Base-by-base conservation (phyloP, 2,113 vertebrate genomes). In the Solea solea region DNA sequence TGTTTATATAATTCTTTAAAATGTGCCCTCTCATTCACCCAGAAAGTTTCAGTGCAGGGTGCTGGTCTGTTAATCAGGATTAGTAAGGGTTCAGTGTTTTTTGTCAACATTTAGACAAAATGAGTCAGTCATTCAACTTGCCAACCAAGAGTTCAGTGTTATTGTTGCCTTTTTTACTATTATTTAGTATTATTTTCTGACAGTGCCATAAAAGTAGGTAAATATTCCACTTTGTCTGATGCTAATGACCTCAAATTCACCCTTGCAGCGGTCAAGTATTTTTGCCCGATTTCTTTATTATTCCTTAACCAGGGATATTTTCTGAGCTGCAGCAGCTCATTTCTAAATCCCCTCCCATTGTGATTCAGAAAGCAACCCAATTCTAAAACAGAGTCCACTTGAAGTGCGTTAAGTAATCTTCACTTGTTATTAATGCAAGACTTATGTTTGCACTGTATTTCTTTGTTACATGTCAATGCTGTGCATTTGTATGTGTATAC, bases 241-340 rank as follows among this genome's bases (percentile, higher is more conserved):
- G 1, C 49, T 50, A 16, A 71, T 70, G n/a, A 56, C 16, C 53
- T 70, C 49, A 34, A 16, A 68, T 74, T 58, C 65, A 44, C 28
- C 50, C 51, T 45, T 40, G 50, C 16, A 71, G 80, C 28, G 0
- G 0, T 76, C 48, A 64, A 64, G 42, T 74, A 63, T 74, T 74
- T 1, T 65, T 64, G 78, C 74, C 59, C 55, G n/a, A 81, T 78
- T 71, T 66, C 50, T 65, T 53, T 72, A 34, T 72, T 80, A 25
- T 75, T 58, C 10, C 41, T 50, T 69, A 74, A 54, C 60, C 64
- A 55, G 25, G 12, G 21, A 52, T 69, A 68, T 71, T 78, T 72
- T 72, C 46, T 52, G 55, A 7, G 27, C 44, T 27, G 16, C 8
- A 13, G n/a, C 45, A 27, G 14, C 51, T 50, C 0, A 52, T 51